Conservation (phyloP, 2,888 invertebrate species). For the Periphyllus acericola region DNA sequence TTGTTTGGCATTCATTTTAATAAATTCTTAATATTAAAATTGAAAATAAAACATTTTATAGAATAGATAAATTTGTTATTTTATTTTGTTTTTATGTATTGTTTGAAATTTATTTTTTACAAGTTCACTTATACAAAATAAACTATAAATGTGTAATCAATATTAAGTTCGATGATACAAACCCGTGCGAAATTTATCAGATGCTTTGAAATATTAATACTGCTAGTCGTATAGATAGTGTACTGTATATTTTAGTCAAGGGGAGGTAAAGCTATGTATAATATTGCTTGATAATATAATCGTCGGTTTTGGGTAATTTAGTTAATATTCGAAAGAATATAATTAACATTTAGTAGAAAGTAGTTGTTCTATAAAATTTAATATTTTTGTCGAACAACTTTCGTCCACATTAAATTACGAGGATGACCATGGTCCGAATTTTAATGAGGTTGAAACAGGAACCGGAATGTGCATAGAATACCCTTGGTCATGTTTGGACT, state of each 20-base stretch:
- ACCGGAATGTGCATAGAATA: slow-evolving; percentile 24
- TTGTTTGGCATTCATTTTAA: too few species aligned
- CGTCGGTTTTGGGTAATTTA: background rate
- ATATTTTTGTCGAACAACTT: background rate
- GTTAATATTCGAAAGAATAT: background rate
- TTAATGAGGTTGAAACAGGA: slow-evolving; percentile 37
- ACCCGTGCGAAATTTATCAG: background rate
- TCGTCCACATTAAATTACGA: background rate
- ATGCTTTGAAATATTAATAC: background rate
- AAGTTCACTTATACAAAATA: background rate
- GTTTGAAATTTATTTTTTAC: background rate
- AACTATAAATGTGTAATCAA: background rate
- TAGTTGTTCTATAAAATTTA: background rate
- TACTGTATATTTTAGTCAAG: background rate
- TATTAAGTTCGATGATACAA: background rate
- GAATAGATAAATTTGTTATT: background rate
- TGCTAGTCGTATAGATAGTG: background rate
- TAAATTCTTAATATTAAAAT: too few species aligned
- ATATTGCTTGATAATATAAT: background rate
- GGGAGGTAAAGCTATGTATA: background rate
- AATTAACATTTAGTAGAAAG: background rate
- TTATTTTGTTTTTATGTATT: background rate
- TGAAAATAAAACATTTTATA: too few species aligned
- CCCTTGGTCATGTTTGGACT: slow-evolving; percentile 45
- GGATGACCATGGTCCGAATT: slow-evolving; percentile 44